Evolutionary conservation across 2,888 invertebrate species (phyloP), one percentile per base, ranked within the genome.

Genomic region (Erannis defoliaria): DNA sequence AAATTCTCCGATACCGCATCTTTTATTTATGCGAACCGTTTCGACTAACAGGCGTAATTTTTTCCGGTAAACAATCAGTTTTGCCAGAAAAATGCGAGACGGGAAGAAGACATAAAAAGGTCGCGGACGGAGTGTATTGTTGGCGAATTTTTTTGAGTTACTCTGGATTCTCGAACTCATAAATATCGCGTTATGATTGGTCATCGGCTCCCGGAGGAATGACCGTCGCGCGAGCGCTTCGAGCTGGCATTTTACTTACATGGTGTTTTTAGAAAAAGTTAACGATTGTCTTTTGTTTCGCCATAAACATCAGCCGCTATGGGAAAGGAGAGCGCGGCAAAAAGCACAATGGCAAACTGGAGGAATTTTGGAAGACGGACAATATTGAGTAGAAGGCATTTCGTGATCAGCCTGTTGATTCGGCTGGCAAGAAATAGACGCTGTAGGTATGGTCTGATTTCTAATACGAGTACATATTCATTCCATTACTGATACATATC

Each of bases 1-100:
- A 92, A 91, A 93, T 92, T 91, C 92, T 82, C 83, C 74, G 72
- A 76, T 78, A 80, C 74, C 80, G 62, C 88, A 92, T 93, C 89
- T 92, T 91, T 93, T 92, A 93, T 93, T 91, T 90, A 93, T 92
- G 73, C 78, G 72, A 78, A 73, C 80, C 85, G 85, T 82, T 87
- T 84, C 88, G 85, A 81, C 89, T 91, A 91, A 92, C 92, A 90
- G 91, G 82, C 89, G 90, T 91, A 89, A 92, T 93, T 93, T 93
- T 93, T 92, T 92, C 92, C 92, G 87, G 84, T 88, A 93, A 92
- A 93, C 92, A 93, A 92, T 91, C 91, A 90, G 86, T 92, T 93
- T 92, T 92, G 89, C 78, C 88, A 86, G 90, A 92, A 93, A 93
- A 93, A 90, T 92, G 88, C 89, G 87, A 84, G 84, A 85, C 88